Percentiles rank a stretch among this genome's conserved stretches.
These are phyloP conservation scores for Bombus breviceps DNA, from an alignment of 1,140 invertebrate species.

Conservation along the genomic window DNA sequence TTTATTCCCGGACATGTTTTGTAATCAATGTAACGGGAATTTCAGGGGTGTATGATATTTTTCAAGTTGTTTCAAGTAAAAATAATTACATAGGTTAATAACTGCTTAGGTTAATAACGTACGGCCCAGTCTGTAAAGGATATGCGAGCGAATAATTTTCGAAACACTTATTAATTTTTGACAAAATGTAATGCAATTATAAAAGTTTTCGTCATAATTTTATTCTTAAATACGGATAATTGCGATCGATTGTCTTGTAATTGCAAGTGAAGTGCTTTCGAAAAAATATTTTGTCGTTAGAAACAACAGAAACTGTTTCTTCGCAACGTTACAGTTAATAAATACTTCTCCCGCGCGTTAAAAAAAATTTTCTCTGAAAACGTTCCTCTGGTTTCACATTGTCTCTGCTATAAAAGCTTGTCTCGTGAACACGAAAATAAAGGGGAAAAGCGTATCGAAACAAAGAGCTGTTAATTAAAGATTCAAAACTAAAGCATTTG, in stretches of 20 bases:
- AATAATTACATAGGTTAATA: not conserved
- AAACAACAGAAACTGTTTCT: too few relatives aligned
- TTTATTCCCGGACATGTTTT: not conserved
- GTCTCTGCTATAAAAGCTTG: not conserved
- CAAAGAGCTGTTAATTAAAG: not conserved
- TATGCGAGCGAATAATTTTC: not conserved
- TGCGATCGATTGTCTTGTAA: too few relatives aligned
- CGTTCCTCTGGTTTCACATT: not conserved
- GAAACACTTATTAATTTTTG: not conserved
- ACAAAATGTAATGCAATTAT: not conserved
- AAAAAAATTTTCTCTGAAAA: not conserved
- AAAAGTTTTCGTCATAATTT: not conserved
- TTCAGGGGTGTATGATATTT: not conserved
- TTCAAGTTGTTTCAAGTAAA: not conserved
- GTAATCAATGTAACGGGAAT: too few relatives aligned
- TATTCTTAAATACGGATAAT: not conserved
- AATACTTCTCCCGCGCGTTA: too few relatives aligned
- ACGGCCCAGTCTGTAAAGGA: too few relatives aligned
- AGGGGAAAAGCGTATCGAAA: not conserved
- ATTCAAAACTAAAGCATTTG: too few relatives aligned
- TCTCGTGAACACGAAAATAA: too few relatives aligned
- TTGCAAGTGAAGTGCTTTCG: too few relatives aligned
- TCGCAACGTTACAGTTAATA: too few relatives aligned
- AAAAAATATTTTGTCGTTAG: too few relatives aligned
- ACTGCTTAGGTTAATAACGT: too few relatives aligned